phyloP scores from a whole-genome alignment of 2,888 invertebrate genomes.

The Glomeris marginata region DNA sequence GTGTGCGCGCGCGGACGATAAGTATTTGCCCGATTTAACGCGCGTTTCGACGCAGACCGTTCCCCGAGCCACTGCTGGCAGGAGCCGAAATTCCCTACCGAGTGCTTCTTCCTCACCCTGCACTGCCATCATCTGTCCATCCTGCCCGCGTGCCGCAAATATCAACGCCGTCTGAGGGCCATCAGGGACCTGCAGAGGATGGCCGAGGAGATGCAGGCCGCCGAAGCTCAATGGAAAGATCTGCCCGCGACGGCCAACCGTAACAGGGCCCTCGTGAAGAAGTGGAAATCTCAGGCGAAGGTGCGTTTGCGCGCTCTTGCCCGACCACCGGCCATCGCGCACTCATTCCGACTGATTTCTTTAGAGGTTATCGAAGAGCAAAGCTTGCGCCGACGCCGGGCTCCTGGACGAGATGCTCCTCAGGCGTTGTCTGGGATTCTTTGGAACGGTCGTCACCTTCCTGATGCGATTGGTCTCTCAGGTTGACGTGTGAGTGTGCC shows the following conservation, averaged over 20 bases:
- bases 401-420: constrained; percentile 71
- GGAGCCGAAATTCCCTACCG: constrained; percentile 81
- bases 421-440: constrained; percentile 68
- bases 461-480: constrained; percentile 37
- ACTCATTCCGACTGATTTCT: too few relatives aligned
- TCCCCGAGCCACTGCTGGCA: constrained; percentile 43
- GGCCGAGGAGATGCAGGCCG: constrained; percentile 60
- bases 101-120: constrained; percentile 92
- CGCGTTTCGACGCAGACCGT: constrained; percentile 3
- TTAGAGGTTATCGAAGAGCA: constrained; percentile 49
- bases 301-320: too few relatives aligned
- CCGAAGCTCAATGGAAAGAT: constrained; percentile 67
- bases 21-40: too few relatives aligned
- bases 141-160: constrained; percentile 73
- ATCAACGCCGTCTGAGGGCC: constrained; percentile 55
- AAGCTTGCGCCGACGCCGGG: constrained; percentile 79
- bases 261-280: constrained; percentile 65
- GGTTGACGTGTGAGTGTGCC: constrained; percentile 22
- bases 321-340: too few relatives aligned
- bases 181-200: constrained; percentile 75
- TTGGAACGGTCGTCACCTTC: constrained; percentile 67
- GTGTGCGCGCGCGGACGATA: not conserved
- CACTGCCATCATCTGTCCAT: constrained; percentile 87
- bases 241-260: constrained; percentile 51
- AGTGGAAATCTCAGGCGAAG: constrained; percentile 78